Base-by-base conservation (phyloP, 2,888 invertebrate genomes). In the Caenorhabditis auriculariae region DNA sequence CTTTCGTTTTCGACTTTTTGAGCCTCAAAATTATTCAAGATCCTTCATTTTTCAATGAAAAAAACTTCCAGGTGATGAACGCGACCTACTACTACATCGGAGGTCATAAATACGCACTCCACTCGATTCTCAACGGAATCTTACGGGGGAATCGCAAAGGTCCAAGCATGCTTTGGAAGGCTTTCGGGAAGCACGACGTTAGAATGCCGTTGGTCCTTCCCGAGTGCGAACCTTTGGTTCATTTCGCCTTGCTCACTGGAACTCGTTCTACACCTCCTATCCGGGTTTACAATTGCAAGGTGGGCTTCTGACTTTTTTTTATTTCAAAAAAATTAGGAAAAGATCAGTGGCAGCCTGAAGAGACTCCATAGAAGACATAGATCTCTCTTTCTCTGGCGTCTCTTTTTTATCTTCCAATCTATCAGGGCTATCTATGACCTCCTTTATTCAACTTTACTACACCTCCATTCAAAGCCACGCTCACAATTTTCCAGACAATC, bases 71-170 rank as follows among this genome's bases (percentile, higher is more conserved):
- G 84, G 84, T 84, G 72, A 83, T 84, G 71, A 84, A 84, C 76
- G 81, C 81, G 5, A 81, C 82, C 4, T 76, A 81, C 44, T 85
- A 85, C 68, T 76, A 83, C 29, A 84, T 85, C 53, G 84, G 83
- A 32, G 83, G 84, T 3, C 80, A 83, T 43, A 49, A 70, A n/a
- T 85, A 84, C 69, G 83, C 84, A 2, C 78, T 85, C 23, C 84
- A 85, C 60, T 84, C 85, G 47, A 84, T 85, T 47, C 83, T 84
- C 60, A 85, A 85, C 76, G 85, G 85, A 19, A 82, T 85, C 29
- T 75, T 85, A 23, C 73, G 85, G 47, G 83, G 80, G 2, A 85
- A 85, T 72, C 75, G 82, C 44, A 82, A 80, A 60, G 84, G 84
- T 26, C 79, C 83, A 12, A 83, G 83, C 75, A 82, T 79, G 82